Base-by-base conservation (phyloP, 2,113 vertebrate species). In the Proterorhinus semilunaris region DNA sequence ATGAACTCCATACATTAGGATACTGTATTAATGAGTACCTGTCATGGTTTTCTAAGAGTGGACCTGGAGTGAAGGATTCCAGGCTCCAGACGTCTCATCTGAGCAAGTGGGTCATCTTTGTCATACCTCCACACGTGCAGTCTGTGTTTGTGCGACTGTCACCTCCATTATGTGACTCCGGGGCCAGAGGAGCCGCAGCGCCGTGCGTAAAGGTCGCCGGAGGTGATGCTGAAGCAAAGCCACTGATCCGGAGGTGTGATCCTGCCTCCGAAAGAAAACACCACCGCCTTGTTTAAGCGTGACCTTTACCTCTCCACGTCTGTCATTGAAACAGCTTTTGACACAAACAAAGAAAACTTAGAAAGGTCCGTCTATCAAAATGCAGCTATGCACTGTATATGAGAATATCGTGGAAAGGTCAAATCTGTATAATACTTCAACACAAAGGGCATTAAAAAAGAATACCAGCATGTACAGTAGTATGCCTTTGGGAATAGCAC, bases 261-360 rank as follows among this genome's bases (percentile, higher is more conserved):
- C 11, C 46, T 66, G 17, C 13, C 52, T 72, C 50, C 70, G 42
- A 49, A 74, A 69, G 62, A 48, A 68, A 77, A 66, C 21, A 44
- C 27, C 53, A 21, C 11, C 8, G 21, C 44, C 11, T 0, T 0
- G 36, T 54, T 48, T 36, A 4, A 62, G 13, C 11, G 7, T 66
- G 64, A 80, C 61, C 69, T 85, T 80, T 79, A 51, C 15, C 46
- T 64, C 58, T 27, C 15, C 51, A 27, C 7, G 42, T 49, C 45
- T 5, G 47, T 10, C 61, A 16, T 44, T 44, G 8, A 48, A 9
- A 57, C 10, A 6, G 45, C 55, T 27, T 69, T 21, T 43, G 51
- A 61, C 13, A 47, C 12, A 2, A 51, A 70, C 36, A n/a, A 9
- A 5, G 61, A 48, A 46, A 10, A 42, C 13, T 42, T 11, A 6